These are phyloP conservation scores for Drosophila chauvacae DNA, from an alignment of 1,140 invertebrate species.

Conservation along the genomic window DNA sequence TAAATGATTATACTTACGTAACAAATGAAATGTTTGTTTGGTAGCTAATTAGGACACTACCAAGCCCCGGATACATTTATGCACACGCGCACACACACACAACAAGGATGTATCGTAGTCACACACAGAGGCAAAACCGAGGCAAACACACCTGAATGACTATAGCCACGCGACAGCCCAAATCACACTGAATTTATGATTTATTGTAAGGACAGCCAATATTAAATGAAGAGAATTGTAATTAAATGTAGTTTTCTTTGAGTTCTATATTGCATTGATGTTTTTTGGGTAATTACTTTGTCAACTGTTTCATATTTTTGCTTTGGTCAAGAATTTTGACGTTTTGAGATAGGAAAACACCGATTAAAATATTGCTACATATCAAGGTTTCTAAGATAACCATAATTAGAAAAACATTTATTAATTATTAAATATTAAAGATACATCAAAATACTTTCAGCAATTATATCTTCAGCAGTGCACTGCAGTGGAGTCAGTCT, in stretches of 20 bases:
- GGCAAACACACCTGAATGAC: neutral
- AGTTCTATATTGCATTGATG: no score
- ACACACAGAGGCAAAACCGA: neutral
- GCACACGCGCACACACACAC: neutral
- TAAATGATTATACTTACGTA: slow-evolving; percentile 64
- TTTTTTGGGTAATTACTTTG: no score
- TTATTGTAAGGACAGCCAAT: slow-evolving; percentile 13
- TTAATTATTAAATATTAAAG: no score
- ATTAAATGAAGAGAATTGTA: neutral
- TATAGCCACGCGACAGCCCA: neutral
- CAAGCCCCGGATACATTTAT: neutral
- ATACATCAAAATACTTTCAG: no score
- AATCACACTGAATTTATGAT: neutral
- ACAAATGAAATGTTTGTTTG: slow-evolving; percentile 70
- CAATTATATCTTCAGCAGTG: no score
- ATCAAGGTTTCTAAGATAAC: no score
- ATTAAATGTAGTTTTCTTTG: no score
- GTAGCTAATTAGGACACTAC: slow-evolving; percentile 39
- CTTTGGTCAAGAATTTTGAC: neutral
- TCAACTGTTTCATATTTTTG: no score
- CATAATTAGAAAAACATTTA: no score
- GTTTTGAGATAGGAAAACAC: no score
- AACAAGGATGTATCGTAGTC: slow-evolving; percentile 1
- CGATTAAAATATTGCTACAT: no score
- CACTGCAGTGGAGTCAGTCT: no score